phyloP scores from a whole-genome alignment of 2,888 invertebrate genomes.

The Luperina testacea region DNA sequence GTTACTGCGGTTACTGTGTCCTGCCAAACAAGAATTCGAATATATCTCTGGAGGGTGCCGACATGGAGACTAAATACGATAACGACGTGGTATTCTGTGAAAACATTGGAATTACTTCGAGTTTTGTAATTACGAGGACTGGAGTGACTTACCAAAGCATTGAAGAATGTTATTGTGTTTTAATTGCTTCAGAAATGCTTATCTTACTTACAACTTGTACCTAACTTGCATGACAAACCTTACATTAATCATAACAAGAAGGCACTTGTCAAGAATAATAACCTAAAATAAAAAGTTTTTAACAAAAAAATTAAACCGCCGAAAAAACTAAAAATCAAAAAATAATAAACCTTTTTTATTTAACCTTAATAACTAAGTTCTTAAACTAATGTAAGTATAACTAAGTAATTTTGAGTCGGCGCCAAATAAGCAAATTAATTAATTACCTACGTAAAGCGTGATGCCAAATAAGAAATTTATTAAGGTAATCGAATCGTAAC shows the following conservation, averaged over 20 bases:
- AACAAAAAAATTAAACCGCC: too few relatives aligned
- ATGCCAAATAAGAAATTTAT: too few relatives aligned
- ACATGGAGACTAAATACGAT: neutral
- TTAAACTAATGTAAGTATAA: too few relatives aligned
- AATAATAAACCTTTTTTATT: too few relatives aligned
- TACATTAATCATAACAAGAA: neutral
- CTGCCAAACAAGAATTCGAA: conserved; percentile 38
- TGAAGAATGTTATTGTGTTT: neutral
- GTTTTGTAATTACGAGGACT: conserved; percentile 5
- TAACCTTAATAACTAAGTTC: too few relatives aligned
- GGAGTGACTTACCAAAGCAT: neutral
- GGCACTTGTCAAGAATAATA: neutral
- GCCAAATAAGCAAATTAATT: too few relatives aligned
- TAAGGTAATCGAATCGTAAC: too few relatives aligned
- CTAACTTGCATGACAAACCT: neutral
- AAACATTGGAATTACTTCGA: conserved; percentile 19
- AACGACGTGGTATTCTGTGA: conserved; percentile 4
- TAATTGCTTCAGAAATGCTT: neutral
- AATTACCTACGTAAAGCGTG: too few relatives aligned
- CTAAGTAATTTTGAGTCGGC: too few relatives aligned
- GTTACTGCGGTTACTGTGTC: conserved; percentile 6
- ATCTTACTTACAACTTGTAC: neutral
- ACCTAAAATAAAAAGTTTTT: too few relatives aligned
- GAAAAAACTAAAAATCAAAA: too few relatives aligned
- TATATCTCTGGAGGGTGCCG: conserved; percentile 9